These are phyloP conservation scores for Acheta domesticus DNA, from an alignment of 2,888 invertebrate genomes.

Conservation along the genomic window DNA sequence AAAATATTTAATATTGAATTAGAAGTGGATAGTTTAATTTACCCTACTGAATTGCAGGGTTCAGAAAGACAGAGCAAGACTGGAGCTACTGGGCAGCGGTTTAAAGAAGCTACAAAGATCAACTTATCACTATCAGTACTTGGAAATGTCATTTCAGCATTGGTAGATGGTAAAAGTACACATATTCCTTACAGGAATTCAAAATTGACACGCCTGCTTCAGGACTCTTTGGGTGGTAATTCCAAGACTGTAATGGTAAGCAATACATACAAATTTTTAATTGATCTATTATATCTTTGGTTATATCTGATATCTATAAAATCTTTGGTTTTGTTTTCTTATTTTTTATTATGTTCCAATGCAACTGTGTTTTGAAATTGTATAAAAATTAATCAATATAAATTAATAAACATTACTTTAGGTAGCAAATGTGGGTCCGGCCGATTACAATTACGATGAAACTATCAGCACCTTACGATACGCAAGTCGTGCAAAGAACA, in stretches of 20 bases:
- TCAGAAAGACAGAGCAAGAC: constrained; percentile 97
- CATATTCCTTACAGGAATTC: constrained; percentile 99
- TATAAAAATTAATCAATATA: background rate
- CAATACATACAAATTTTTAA: constrained; percentile 22
- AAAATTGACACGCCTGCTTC: constrained; percentile 87
- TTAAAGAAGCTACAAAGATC: constrained; percentile 97
- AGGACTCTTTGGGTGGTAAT: constrained; percentile 96
- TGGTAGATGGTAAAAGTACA: constrained; percentile 94
- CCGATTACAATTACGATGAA: constrained; percentile 94
- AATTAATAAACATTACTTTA: constrained; percentile 44
- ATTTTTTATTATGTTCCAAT: constrained; percentile 26
- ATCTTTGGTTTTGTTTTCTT: constrained; percentile 24
- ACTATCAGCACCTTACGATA: constrained; percentile 94
- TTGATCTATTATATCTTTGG: background rate
- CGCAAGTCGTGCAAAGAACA: constrained; percentile 96
- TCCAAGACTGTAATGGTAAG: constrained; percentile 89
- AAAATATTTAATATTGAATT: too few species aligned
- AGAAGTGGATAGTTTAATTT: background rate
- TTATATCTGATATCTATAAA: too few species aligned
- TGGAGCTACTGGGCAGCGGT: constrained; percentile 85
- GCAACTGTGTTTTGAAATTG: background rate
- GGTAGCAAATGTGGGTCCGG: constrained; percentile 97
- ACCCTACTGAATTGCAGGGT: constrained; percentile 58
- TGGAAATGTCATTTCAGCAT: constrained; percentile 96
- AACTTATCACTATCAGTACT: constrained; percentile 95